Evolutionary conservation across 2,888 invertebrate species (phyloP).

Genomic region (Antitype chi): DNA sequence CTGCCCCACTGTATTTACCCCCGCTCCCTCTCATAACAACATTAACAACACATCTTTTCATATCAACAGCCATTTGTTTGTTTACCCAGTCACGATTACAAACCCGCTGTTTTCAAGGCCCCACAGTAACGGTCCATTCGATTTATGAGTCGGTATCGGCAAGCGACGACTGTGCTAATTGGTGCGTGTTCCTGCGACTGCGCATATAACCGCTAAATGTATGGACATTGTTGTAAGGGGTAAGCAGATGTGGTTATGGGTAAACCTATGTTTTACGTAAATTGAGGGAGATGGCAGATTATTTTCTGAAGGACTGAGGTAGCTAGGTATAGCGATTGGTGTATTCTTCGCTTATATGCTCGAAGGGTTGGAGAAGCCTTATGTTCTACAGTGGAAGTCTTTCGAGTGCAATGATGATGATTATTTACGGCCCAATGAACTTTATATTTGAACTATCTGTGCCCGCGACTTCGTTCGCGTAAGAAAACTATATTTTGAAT

Average conservation of each 20-base stretch:
- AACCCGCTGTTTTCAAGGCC: constrained; percentile 68
- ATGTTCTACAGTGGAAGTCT: background rate
- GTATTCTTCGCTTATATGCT: background rate
- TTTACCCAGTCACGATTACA: background rate
- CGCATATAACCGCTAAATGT: constrained; percentile 62
- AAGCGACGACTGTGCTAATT: constrained; percentile 83
- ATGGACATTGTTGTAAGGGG: constrained; percentile 44
- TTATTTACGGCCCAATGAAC: background rate
- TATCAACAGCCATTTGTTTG: background rate
- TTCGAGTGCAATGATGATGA: background rate
- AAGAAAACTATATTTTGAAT: too few species aligned
- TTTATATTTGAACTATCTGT: background rate
- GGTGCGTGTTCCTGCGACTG: constrained; percentile 81
- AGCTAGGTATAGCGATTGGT: background rate
- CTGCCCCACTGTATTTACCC: too few species aligned
- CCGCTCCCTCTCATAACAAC: background rate
- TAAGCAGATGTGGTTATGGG: constrained; percentile 9
- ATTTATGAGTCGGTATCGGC: constrained; percentile 81
- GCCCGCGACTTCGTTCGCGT: too few species aligned
- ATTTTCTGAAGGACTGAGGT: background rate
- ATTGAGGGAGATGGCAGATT: too few species aligned
- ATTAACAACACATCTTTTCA: background rate
- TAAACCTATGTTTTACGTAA: background rate
- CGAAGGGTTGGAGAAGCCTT: too few species aligned
- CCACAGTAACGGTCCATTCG: constrained; percentile 78